Base-by-base conservation (phyloP, 2,797 vertebrate genomes). In the Pseudotriccus pelzelni region DNA sequence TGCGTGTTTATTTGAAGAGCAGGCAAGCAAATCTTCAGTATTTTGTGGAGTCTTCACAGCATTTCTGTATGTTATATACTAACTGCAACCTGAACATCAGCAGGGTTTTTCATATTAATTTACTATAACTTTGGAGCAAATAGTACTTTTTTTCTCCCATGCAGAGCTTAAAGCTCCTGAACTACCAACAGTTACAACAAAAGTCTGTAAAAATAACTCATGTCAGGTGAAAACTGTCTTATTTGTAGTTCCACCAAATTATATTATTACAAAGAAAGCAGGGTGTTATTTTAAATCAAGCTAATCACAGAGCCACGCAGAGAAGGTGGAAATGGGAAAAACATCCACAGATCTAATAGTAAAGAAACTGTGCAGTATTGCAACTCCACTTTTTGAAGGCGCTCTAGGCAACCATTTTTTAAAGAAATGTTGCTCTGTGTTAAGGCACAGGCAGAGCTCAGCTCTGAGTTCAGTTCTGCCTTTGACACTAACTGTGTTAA, bases 241-340 rank as follows among this genome's bases (percentile, higher is more conserved):
- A 2, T 68, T 72, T 62, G 39, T 59, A 72, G 49, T 62, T 70
- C 39, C 39, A 44, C 24, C 23, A 74, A 80, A 84, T 32, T 41
- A 39, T 14, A 18, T 39, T 72, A 46, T 52, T 34, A 52, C 17
- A 39, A 59, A 23, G 37, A 64, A 70, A 72, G 5, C 8, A 83
- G 80, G 17, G 22, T 43, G 93, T 92, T 70, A 77, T 77, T 90
- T 84, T 58, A 82, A 73, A 87, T 84, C 89, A 83, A 75, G 91
- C 69, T 95, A 95, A 94, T 84, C 2, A 1, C 30, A 73, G 62
- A 94, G n/a, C 28, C 60, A 76, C 24, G 7, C 37, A 76, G 68
- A 93, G 30, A 22, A 53, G 7, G 23, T 52, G 28, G 34, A 49
- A 84, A 70, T 59, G 30, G 20, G 11, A 52, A 81, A 74, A 36